Conservation (phyloP, 2,888 invertebrate species). For the Agrenia bidenticulata region DNA sequence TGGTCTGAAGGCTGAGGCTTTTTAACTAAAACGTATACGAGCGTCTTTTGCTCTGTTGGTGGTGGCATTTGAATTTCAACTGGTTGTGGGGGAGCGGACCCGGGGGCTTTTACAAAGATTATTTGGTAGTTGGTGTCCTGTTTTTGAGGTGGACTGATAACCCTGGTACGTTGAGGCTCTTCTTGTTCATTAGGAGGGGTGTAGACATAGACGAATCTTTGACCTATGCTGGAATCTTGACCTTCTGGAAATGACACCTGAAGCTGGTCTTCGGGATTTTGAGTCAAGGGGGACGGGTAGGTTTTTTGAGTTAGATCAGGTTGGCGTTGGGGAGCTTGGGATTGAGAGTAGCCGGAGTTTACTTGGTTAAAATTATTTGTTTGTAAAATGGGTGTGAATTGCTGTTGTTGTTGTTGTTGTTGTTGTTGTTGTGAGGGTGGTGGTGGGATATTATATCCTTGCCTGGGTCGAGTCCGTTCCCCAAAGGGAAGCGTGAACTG, state of each 20-base stretch:
- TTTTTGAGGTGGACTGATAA: not conserved
- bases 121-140: conserved; percentile 3
- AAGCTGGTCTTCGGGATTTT: too few relatives aligned
- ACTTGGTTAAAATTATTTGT: not conserved
- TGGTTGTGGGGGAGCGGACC: not conserved
- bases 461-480: not conserved
- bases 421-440: not conserved
- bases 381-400: not conserved
- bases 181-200: not conserved
- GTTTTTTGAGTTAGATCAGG: not conserved
- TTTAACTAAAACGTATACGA: conserved; percentile 1
- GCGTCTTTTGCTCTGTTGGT: not conserved
- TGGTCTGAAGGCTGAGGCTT: not conserved
- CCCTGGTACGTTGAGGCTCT: not conserved
- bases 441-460: not conserved
- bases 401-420: not conserved
- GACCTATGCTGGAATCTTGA: not conserved
- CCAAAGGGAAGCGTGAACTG: not conserved
- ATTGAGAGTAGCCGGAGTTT: not conserved
- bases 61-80: conserved; percentile 1
- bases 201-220: conserved; percentile 4
- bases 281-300: too few relatives aligned
- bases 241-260: too few relatives aligned
- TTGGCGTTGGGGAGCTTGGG: not conserved
- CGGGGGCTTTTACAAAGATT: conserved; percentile 2